Evolutionary conservation across 2,113 vertebrate genomes (phyloP), one percentile per base, ranked within the genome.

Genomic region (Oostethus manadensis): DNA sequence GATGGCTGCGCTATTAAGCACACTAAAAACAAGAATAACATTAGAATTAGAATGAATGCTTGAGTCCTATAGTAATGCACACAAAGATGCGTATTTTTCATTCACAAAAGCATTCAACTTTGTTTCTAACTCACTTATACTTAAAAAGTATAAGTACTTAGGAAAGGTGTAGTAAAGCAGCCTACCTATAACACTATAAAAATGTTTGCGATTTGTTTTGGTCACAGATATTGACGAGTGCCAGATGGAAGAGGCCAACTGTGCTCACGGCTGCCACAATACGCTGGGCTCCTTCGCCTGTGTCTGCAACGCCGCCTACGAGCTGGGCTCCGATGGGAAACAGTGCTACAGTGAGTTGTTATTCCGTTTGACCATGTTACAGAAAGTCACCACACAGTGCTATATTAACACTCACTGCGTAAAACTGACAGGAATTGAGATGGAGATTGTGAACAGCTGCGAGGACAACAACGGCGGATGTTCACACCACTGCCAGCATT

Each of bases 381-480:
- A 10, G 7, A 56, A 35, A 35, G n/a, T 54, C 51, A 35, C 10
- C 7, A 1, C 18, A 5, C 17, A 11, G 33, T 14, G 13, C 15
- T 10, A 10, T 16, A 6, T 45, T 10, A 23, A 56, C 15, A 11
- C 15, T 64, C 47, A 9, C 26, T 67, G 18, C 73, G 33, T 49
- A 64, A 46, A 40, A 26, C 16, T 20, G 8, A 13, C 83, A 99
- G 96, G 92, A 26, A 98, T 98, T 10, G 95, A 96, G 79, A 95
- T 98, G 96, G 97, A 99, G 84, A 93, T 99, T 0, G 93, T 99
- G 46, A 97, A 96, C 88, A 96, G 94, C 80, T 99, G 97, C 0
- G 96, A 96, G 66, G 66, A 65, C 15, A 76, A 74, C 82, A 97
- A 96, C 0, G 95, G 96, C 0, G 95, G 94, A 68, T 99, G 96